Evolutionary conservation across 2,113 vertebrate genomes (phyloP), one percentile per base, ranked within the genome.

Genomic region (Gambusia holbrooki): DNA sequence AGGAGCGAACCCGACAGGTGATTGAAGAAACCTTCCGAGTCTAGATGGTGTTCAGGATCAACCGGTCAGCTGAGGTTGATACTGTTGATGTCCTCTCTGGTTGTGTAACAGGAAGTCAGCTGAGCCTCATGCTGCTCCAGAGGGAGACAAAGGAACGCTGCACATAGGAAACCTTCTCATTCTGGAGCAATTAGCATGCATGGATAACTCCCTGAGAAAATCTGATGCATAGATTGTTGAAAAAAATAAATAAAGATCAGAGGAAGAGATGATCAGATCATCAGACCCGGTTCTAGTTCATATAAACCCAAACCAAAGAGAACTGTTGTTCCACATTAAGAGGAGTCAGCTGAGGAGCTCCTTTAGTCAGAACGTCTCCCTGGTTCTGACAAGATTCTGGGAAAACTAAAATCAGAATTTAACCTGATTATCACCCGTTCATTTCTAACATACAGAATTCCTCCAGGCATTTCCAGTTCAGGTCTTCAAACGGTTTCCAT

Each of bases 111-210:
- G 4, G 29, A 29, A 69, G 42, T 76, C 62, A 63, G 76, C 66
- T 74, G 62, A 64, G 8, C 7, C 37, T 67, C 51, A 27, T 7
- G 25, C 28, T 35, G 29, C 1, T 35, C 11, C 7, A 3, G 25
- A n/a, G 35, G 33, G 15, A 28, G 66, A 90, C 79, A 88, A 86
- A 73, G 45, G 54, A 30, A 69, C 15, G 76, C 81, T 68, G 76
- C 73, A 74, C 64, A 71, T 66, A 42, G 71, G 71, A 85, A 76
- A 54, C 69, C 76, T 73, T 84, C 37, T 86, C 87, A 90, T 90
- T 62, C 86, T 85, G 87, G 84, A 80, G 85, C 89, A 74, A 91
- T 91, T 84, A 89, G 74, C 81, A 77, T 28, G 82, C 89, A 82
- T 90, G 87, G 61, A n/a, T 86, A 65, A 72, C 58, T 65, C 68